Base-by-base conservation (phyloP, 2,797 vertebrate species). In the Danio kyathit region DNA sequence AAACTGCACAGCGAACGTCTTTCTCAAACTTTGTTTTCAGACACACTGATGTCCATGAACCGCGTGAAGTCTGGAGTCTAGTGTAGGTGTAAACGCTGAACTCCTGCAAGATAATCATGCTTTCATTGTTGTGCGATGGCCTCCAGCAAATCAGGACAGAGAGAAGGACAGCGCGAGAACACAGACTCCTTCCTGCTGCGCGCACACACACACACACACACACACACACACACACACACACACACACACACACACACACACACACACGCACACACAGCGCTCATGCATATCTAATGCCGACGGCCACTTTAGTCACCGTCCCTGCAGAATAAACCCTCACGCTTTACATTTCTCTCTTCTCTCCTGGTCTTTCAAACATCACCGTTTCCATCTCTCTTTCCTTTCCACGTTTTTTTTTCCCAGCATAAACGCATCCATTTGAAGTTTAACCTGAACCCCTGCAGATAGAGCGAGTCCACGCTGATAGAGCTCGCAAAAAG, bases 241-340 rank as follows among this genome's bases (percentile, higher is more conserved):
- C n/a, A n/a, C n/a, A n/a, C n/a, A n/a, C n/a, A n/a, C n/a, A n/a
- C n/a, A n/a, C n/a, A n/a, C n/a, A n/a, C n/a, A n/a, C 71, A 57
- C n/a, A n/a, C n/a, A 29, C 29, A 29, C 29, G 3, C 29, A 29
- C 29, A 29, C 29, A 29, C 29, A 29, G 79, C 73, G 71, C 67
- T 78, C 84, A 87, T 88, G 86, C 79, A 88, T 88, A 84, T 79
- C 82, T 81, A 85, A 87, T 76, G 61, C 54, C 9, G 77, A 17
- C 11, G 73, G 64, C 76, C 16, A 43, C 76, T 78, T 78, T 70
- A 70, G 76, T 83, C 79, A 80, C 76, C 5, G 79, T 87, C 84
- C 84, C 87, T n/a, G 70, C 51, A 78, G 84, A 83, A 76, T 43
- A 74, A 41, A 72, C 84, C 76, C 76, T 48, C 79, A 69, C 78